Evolutionary conservation across 2,113 vertebrate species (phyloP).

Genomic region (Mionectes macconnelli): DNA sequence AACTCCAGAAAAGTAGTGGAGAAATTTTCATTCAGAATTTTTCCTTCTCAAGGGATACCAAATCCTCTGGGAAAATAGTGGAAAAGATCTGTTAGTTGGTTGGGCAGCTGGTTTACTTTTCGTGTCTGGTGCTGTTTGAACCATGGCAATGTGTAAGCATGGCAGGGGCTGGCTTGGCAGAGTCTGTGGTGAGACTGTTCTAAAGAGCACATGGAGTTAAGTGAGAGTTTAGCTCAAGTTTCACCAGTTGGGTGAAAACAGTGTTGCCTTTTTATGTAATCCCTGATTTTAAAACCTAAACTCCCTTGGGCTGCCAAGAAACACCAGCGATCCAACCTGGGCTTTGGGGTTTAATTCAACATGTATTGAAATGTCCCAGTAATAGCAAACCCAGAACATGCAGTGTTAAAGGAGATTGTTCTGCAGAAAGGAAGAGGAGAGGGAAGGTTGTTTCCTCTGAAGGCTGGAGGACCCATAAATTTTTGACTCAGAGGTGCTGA

Average conservation of each 20-base stretch:
- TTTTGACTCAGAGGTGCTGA: background rate
- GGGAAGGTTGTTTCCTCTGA: background rate
- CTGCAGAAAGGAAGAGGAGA: background rate
- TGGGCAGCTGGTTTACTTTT: background rate
- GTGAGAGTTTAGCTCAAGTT: background rate
- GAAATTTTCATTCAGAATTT: background rate
- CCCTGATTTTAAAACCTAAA: background rate
- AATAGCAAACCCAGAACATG: background rate
- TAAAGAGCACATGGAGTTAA: background rate
- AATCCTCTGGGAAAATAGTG: background rate
- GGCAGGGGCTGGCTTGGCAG: background rate
- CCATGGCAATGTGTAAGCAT: background rate
- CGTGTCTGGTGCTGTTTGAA: background rate
- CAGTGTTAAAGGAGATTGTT: background rate
- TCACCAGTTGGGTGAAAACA: background rate
- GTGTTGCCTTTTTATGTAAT: background rate
- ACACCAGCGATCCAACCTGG: fast-evolving
- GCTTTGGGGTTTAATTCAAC: background rate
- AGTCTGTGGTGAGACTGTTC: background rate
- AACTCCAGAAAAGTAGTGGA: background rate
- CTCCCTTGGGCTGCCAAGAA: background rate
- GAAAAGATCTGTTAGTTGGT: background rate
- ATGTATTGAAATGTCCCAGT: background rate
- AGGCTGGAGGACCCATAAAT: background rate
- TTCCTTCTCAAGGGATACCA: background rate